phyloP scores from a whole-genome alignment of 2,113 vertebrate species.

The Oceanodroma tethys region DNA sequence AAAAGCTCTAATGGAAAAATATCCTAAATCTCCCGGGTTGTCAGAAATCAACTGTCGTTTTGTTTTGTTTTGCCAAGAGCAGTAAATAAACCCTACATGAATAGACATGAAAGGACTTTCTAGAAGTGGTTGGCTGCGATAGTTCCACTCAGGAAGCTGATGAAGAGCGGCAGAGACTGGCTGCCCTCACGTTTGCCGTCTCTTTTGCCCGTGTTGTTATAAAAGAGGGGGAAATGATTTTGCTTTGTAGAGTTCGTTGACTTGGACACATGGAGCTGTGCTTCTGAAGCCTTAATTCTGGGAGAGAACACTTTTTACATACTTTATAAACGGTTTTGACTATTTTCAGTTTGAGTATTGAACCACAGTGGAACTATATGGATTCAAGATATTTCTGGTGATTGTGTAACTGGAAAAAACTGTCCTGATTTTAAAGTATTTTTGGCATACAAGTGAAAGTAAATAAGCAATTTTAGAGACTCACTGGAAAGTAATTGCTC shows the following conservation, averaged over 20 bases:
- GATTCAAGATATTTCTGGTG: constrained; percentile 49
- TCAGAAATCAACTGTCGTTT: neutral
- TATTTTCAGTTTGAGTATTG: constrained; percentile 1
- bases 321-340: neutral
- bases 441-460: constrained; percentile 50
- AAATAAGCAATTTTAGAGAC: constrained; percentile 55
- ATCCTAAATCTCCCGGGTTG: neutral
- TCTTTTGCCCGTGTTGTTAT: neutral
- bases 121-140: neutral
- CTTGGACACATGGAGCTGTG: neutral
- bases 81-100: neutral
- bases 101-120: neutral
- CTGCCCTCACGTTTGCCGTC: neutral
- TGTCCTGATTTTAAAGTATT: constrained; percentile 52
- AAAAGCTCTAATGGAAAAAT: neutral
- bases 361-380: constrained; percentile 13
- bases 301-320: neutral
- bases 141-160: neutral
- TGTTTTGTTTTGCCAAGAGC: neutral
- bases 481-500: constrained; percentile 47
- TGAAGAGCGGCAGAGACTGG: neutral
- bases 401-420: constrained; percentile 66
- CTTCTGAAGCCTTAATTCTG: neutral
- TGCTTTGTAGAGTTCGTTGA: neutral
- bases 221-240: neutral